Conservation (phyloP, 2,888 invertebrate genomes). For the Ennomos quercinarius region DNA sequence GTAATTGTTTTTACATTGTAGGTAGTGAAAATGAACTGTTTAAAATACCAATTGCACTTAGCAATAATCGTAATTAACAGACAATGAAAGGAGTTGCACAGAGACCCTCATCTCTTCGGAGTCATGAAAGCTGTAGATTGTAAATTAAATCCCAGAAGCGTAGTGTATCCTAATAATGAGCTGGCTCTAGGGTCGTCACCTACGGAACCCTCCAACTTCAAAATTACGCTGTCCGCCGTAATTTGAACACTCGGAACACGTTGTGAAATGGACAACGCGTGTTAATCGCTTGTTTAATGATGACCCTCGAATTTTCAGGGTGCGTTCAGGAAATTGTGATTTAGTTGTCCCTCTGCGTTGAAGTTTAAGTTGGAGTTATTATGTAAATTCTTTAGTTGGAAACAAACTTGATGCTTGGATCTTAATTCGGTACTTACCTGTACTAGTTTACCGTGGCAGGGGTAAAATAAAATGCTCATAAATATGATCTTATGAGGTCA, state of each 20-base stretch:
- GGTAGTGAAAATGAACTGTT: no score
- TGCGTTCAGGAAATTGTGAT: conserved; percentile 27
- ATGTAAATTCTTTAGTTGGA: conserved; percentile 1
- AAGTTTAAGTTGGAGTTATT: conserved; percentile 2
- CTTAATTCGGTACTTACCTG: no score
- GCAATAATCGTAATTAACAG: not conserved
- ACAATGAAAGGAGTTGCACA: not conserved
- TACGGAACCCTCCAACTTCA: conserved; percentile 50
- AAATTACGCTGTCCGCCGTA: conserved; percentile 55
- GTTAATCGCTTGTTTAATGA: conserved; percentile 66
- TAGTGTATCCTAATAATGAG: conserved; percentile 59
- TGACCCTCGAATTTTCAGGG: conserved; percentile 29
- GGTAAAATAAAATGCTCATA: no score
- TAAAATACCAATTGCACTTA: no score
- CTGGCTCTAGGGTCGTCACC: conserved; percentile 43
- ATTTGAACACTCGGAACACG: conserved; percentile 46
- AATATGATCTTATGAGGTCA: no score
- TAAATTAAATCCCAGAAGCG: conserved; percentile 40
- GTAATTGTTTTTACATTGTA: no score
- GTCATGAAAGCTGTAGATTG: conserved; percentile 18
- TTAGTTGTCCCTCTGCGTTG: conserved; percentile 22
- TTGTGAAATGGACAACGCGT: conserved; percentile 63
- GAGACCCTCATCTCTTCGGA: conserved; percentile 3
- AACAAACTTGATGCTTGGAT: no score
- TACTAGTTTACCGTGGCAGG: no score